These are phyloP conservation scores for Hetaerina titia DNA, from an alignment of 2,888 invertebrate species.

Conservation along the genomic window DNA sequence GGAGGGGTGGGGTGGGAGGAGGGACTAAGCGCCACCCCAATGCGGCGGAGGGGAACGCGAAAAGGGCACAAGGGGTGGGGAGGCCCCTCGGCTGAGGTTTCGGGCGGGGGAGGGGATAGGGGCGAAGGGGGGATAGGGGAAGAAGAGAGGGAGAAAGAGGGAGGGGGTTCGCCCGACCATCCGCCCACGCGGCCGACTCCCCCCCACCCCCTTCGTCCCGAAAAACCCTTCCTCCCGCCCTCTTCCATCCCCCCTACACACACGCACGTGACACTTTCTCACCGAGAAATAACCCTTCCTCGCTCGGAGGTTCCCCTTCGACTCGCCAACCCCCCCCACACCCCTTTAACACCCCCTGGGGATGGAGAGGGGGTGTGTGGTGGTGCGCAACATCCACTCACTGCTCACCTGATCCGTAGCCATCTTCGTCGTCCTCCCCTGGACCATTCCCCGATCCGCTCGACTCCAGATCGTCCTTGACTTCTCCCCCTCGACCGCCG, in stretches of 20 bases:
- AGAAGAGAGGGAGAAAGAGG: conserved; percentile 71
- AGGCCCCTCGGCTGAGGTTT: conserved; percentile 71
- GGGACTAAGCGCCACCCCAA: background rate
- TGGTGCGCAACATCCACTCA: background rate
- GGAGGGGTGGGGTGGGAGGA: background rate
- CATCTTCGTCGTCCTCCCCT: conserved; percentile 69
- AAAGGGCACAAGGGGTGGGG: background rate
- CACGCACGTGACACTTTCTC: background rate
- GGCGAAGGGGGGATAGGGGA: conserved; percentile 38
- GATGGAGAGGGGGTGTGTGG: too few relatives aligned
- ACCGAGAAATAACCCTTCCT: background rate
- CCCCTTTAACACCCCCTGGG: background rate
- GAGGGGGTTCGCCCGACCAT: conserved; percentile 72
- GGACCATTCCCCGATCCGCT: conserved; percentile 69
- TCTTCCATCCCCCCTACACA: conserved; percentile 72
- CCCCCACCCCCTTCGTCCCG: conserved; percentile 73
- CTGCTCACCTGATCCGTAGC: conserved; percentile 61
- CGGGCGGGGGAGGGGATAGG: conserved; percentile 56
- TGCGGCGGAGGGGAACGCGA: conserved; percentile 19
- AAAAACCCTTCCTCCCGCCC: conserved; percentile 72
- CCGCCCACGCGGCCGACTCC: conserved; percentile 71
- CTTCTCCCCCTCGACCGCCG: conserved; percentile 60
- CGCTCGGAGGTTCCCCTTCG: background rate
- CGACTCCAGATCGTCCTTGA: conserved; percentile 69
- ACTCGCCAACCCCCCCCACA: too few relatives aligned